phyloP scores from a whole-genome alignment of 1,140 invertebrate genomes.

The Mylabris phalerata region DNA sequence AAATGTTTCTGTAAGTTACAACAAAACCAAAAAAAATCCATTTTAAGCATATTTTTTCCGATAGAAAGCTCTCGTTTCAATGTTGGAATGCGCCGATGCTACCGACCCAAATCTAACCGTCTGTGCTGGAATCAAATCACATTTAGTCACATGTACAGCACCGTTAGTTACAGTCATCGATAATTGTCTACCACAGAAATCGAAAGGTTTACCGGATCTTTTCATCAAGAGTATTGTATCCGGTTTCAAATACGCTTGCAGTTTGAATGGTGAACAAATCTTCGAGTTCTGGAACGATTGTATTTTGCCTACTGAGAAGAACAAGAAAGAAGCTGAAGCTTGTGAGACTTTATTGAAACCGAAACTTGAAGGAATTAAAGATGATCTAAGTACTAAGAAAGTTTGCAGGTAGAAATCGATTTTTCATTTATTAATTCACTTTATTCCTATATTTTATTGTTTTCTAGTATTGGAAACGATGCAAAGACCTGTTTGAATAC shows the following conservation, averaged over 20 bases:
- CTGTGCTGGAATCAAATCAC: constrained; percentile 5
- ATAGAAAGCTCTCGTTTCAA: not conserved
- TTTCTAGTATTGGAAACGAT: too few relatives aligned
- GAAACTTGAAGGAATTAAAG: too few relatives aligned
- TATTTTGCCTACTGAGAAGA: too few relatives aligned
- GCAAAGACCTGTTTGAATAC: too few relatives aligned
- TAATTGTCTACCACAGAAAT: constrained; percentile 10
- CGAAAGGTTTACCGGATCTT: constrained; percentile 9
- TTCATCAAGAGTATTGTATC: not conserved
- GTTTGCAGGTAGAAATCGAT: too few relatives aligned
- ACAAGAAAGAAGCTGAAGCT: too few relatives aligned
- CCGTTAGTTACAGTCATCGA: constrained; percentile 5
- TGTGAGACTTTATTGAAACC: too few relatives aligned
- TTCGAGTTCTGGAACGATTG: not conserved
- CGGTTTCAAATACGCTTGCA: not conserved
- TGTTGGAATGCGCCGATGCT: constrained; percentile 2
- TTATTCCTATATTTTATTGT: too few relatives aligned
- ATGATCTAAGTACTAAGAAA: too few relatives aligned
- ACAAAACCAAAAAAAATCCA: not conserved
- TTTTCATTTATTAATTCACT: too few relatives aligned
- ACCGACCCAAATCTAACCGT: constrained; percentile 2
- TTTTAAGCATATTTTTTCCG: not conserved
- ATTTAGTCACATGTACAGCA: constrained; percentile 3
- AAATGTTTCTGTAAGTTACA: not conserved
- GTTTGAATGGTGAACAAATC: not conserved